Evolutionary conservation across 2,888 invertebrate genomes (phyloP).

Genomic region (Machimus atricapillus): DNA sequence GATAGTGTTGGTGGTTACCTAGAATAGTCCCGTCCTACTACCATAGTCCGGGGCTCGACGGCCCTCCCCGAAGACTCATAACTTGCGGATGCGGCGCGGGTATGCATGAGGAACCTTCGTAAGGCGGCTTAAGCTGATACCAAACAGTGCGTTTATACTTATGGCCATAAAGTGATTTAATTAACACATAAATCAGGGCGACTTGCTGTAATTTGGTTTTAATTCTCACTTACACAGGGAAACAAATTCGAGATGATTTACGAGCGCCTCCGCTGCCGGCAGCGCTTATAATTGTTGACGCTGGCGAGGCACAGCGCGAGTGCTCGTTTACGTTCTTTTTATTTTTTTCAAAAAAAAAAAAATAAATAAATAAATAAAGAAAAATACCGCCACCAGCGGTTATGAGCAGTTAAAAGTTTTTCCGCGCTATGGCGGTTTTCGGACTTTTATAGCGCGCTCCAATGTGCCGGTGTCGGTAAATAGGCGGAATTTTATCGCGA

Average conservation of each 20-base stretch:
- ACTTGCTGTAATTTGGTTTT: conserved; percentile 55
- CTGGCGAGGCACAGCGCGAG: neutral
- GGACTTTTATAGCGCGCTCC: neutral
- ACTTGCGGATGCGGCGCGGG: neutral
- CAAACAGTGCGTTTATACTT: conserved; percentile 44
- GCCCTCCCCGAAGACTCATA: neutral
- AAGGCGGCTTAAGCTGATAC: conserved; percentile 30
- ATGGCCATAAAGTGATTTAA: conserved; percentile 56
- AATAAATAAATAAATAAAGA: no score
- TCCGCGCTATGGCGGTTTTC: neutral
- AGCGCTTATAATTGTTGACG: conserved; percentile 15
- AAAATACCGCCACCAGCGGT: conserved; percentile 8
- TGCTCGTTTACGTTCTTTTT: neutral
- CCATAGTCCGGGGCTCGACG: neutral
- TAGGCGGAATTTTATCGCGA: neutral
- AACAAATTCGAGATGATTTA: conserved; percentile 33
- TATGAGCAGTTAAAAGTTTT: conserved; percentile 9
- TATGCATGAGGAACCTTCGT: conserved; percentile 2
- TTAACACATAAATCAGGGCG: conserved; percentile 57
- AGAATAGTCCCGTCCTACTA: neutral
- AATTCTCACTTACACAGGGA: conserved; percentile 50
- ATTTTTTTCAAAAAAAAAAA: no score
- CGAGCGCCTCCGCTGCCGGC: neutral
- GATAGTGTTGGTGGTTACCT: conserved; percentile 6
- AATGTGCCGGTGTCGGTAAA: neutral